phyloP scores from a whole-genome alignment of 2,888 invertebrate genomes.

The Listrodromus nycthemerus region DNA sequence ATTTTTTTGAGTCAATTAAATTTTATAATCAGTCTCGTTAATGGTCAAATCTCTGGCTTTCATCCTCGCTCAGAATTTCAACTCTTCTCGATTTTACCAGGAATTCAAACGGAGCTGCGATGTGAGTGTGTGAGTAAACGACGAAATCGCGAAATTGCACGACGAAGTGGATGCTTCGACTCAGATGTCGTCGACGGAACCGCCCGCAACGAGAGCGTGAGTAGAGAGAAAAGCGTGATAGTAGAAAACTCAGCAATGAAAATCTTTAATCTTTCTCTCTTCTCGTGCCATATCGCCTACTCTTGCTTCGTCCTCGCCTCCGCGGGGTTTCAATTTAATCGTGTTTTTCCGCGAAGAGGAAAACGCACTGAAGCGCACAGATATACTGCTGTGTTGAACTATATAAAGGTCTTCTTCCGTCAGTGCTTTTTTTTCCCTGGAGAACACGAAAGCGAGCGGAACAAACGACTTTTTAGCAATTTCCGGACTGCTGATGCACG shows the following conservation, averaged over 20 bases:
- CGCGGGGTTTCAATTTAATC: slow-evolving; percentile 44
- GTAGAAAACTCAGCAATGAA: slow-evolving; percentile 54
- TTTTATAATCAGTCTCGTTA: too few relatives aligned
- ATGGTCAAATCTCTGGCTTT: background rate
- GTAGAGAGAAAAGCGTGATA: slow-evolving; percentile 4
- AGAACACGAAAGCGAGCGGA: background rate
- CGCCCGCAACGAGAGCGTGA: background rate
- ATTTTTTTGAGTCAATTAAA: too few relatives aligned
- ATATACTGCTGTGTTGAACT: background rate
- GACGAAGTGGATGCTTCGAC: slow-evolving; percentile 27
- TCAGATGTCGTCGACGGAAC: background rate
- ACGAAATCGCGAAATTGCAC: slow-evolving; percentile 28
- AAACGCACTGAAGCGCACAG: background rate
- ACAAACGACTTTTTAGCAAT: background rate
- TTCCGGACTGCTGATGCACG: background rate
- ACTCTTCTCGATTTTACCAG: slow-evolving; percentile 24
- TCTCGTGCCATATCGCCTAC: slow-evolving; percentile 1
- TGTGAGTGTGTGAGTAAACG: background rate
- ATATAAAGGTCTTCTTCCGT: background rate
- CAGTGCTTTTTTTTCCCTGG: background rate
- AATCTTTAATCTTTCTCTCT: slow-evolving; percentile 53
- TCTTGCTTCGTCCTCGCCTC: background rate
- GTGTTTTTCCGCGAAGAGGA: slow-evolving; percentile 2
- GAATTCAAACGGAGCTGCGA: background rate
- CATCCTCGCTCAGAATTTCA: slow-evolving; percentile 33